phyloP scores from a whole-genome alignment of 2,888 invertebrate species.

The Dicycla oo region DNA sequence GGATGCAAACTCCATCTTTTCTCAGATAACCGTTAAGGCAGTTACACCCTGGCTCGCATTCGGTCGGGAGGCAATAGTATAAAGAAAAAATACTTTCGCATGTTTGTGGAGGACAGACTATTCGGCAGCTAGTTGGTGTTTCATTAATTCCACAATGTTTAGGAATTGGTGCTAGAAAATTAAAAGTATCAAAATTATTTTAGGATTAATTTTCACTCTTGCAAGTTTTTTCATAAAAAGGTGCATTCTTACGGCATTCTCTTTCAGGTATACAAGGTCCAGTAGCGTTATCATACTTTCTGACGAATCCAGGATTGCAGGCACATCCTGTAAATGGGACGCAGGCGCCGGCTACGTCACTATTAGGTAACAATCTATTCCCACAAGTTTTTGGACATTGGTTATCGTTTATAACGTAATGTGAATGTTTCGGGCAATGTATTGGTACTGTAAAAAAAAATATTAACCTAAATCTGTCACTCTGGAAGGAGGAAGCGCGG shows the following conservation, averaged over 20 bases:
- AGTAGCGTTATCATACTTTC: constrained; percentile 36
- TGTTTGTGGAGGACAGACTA: constrained; percentile 61
- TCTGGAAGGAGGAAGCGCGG: neutral
- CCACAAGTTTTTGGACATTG: constrained; percentile 49
- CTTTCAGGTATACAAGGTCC: constrained; percentile 41
- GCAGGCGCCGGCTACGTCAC: constrained; percentile 23
- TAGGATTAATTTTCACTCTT: neutral
- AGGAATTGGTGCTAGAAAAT: constrained; percentile 49
- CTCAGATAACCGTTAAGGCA: constrained; percentile 57
- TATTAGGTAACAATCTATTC: constrained; percentile 25
- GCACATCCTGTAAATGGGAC: constrained; percentile 49
- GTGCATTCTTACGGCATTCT: constrained; percentile 25
- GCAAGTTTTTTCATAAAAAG: neutral
- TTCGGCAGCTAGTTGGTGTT: constrained; percentile 45
- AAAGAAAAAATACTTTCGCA: constrained; percentile 53
- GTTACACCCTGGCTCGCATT: constrained; percentile 60
- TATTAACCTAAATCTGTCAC: neutral
- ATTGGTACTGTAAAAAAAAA: constrained; percentile 18
- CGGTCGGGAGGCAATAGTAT: constrained; percentile 11
- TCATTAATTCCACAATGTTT: constrained; percentile 62
- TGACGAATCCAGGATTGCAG: constrained; percentile 27
- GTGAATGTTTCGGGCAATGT: constrained; percentile 29
- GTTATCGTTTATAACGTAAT: constrained; percentile 33
- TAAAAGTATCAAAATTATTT: neutral
- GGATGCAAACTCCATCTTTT: constrained; percentile 32